Base-by-base conservation (phyloP, 1,140 invertebrate species). In the Brachionus rubens region DNA sequence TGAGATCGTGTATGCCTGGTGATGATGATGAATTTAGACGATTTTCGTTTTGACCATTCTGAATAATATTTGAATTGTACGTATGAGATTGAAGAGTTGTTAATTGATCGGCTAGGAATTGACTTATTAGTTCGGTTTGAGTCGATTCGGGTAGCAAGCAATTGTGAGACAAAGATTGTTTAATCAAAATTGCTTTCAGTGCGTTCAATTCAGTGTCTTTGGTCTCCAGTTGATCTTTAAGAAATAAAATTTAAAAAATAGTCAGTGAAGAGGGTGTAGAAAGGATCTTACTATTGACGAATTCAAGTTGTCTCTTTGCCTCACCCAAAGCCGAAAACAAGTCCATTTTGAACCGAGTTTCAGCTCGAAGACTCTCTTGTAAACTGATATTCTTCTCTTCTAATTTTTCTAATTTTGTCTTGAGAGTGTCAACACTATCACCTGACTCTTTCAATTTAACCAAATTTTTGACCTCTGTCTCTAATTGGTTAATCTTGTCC, bases 281-380 rank as follows among this genome's bases (percentile, higher is more conserved):
- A n/a, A n/a, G n/a, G n/a, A n/a, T n/a, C 88, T 87, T 85, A 96
- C 94, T 90, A 83, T 94, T 92, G 85, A 90, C 89, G 82, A 96
- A 92, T 86, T 93, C 91, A 77, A 97, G 87, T 82, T 95, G 91
- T 50, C 94, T 87, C 84, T 95, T 94, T 43, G 92, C 93, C 83
- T 95, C 94, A 21, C 94, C 94, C 41, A 97, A 88, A 76, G 94
- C 94, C 75, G 92, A 95, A 85, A 97, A 96, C 75, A 98, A 88
- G 87, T 97, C 93, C 76, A 97, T 88, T 86, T 97, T 98, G 83
- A 97, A 90, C 77, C 93, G 88, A 52, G 93, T 98, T 87, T 97
- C 94, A 26, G 93, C 92, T 78, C 91, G 94, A 62, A 98, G 88
- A 82, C 91, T 93, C 80, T 91, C 92, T 86, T 98, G 93, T 75